A percentile compares a stretch with the other conserved stretches of the same genome.
phyloP scores from a whole-genome alignment of 2,113 vertebrate species.

The Oceanites oceanicus region DNA sequence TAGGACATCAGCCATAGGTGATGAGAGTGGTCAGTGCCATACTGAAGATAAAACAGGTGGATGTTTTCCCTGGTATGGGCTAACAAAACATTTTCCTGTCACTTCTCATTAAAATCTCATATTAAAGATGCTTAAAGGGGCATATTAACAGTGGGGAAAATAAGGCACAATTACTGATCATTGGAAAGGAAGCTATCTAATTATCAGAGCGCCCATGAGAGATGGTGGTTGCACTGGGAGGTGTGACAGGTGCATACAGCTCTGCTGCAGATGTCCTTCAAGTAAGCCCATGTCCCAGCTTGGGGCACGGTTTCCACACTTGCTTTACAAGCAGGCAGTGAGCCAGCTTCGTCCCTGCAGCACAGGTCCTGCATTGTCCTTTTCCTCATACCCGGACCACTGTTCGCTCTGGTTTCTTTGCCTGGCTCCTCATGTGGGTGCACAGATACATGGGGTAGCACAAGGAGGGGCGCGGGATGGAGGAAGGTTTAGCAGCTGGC shows the following conservation, averaged over 20 bases:
- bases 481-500: not conserved
- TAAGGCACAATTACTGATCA: not conserved
- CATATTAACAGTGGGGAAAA: not conserved
- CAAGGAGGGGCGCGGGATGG: fast-evolving
- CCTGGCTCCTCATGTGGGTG: not conserved
- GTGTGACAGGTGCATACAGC: not conserved
- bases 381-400: fast-evolving
- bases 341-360: not conserved
- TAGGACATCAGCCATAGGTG: not conserved
- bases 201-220: fast-evolving
- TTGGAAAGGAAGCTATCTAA: not conserved
- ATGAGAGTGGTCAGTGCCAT: not conserved
- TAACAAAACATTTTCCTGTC: not conserved
- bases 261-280: not conserved
- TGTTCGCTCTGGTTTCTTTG: not conserved
- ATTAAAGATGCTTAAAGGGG: not conserved
- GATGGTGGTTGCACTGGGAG: not conserved
- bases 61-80: not conserved
- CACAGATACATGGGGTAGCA: not conserved
- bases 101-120: not conserved
- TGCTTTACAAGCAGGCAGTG: not conserved
- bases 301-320: not conserved
- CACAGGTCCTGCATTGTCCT: not conserved
- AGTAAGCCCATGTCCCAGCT: fast-evolving
- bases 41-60: not conserved